Conservation (phyloP, 2,113 vertebrate species). For the Peucedramus taeniatus region DNA sequence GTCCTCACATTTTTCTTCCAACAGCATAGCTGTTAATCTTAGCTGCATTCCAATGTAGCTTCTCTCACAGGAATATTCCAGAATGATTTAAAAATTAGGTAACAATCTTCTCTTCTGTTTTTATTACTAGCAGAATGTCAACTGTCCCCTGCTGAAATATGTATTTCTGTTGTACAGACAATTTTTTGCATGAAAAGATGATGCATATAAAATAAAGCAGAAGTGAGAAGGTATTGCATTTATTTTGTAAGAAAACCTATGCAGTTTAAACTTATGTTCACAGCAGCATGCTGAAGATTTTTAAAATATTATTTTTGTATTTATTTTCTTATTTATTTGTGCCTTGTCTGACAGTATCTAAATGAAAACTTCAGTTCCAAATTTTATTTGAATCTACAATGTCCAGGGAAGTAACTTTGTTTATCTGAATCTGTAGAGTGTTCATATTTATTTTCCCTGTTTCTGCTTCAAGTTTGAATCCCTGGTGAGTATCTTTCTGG, state of each 20-base stretch:
- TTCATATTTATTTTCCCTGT: conserved; percentile 13
- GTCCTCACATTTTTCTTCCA: neutral
- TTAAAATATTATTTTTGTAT: neutral
- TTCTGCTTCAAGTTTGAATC: conserved; percentile 28
- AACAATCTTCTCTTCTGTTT: neutral
- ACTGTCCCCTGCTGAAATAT: neutral
- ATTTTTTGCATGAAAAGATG: neutral
- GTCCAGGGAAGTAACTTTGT: conserved; percentile 8
- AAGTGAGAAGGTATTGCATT: neutral
- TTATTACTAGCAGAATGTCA: neutral
- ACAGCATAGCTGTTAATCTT: neutral
- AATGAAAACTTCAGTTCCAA: neutral
- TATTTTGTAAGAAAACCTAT: neutral
- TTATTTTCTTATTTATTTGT: neutral
- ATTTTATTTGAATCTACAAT: conserved; percentile 15
- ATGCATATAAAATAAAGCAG: neutral
- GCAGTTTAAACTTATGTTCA: neutral
- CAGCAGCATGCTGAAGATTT: neutral
- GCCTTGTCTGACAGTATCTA: neutral
- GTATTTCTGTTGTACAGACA: neutral
- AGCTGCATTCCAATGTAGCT: neutral
- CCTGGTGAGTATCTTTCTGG: conserved; percentile 5
- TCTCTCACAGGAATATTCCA: neutral
- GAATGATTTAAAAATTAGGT: neutral
- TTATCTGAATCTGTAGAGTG: conserved; percentile 24